Base-by-base conservation (phyloP, 1,140 invertebrate species). In the Tetraneura akinire region DNA sequence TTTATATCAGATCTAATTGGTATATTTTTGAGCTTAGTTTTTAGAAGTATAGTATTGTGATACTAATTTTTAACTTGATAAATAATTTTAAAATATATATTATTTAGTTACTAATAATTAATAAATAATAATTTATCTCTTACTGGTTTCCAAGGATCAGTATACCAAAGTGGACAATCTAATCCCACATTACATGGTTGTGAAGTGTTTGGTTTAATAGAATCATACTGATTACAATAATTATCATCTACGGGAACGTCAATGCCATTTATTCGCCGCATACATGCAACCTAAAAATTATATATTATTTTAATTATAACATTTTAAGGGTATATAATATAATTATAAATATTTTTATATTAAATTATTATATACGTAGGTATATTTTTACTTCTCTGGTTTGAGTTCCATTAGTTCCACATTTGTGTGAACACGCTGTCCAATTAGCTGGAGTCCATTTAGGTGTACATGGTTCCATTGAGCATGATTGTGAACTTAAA, bases 91-190 rank as follows among this genome's bases (percentile, higher is more conserved):
- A n/a, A n/a, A n/a, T n/a, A n/a, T n/a, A n/a, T n/a, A n/a, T n/a
- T n/a, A n/a, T n/a, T n/a, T n/a, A n/a, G n/a, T n/a, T n/a, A n/a
- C n/a, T n/a, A n/a, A n/a, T n/a, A n/a, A n/a, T n/a, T n/a, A n/a
- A n/a, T n/a, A n/a, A n/a, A n/a, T n/a, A n/a, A n/a, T n/a, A n/a
- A n/a, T n/a, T n/a, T n/a, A n/a, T n/a, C n/a, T n/a, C 90, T 89
- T 88, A 95, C 94, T 74, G 92, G 91, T 85, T 91, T 91, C 95
- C 95, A 97, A 9, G 92, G 92, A 80, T 92, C 94, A 32, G 90
- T 86, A 82, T 93, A 91, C 92, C 94, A 97, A 32, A 89, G 88
- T 0, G 95, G 94, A 85, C 96, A 98, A 26, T 90, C 87, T 32
- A 90, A 87, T 16, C 91, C 89, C 80, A 89, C 87, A 84, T 95